phyloP scores from a whole-genome alignment of 2,113 vertebrate species.

The Pteropus alecto region DNA sequence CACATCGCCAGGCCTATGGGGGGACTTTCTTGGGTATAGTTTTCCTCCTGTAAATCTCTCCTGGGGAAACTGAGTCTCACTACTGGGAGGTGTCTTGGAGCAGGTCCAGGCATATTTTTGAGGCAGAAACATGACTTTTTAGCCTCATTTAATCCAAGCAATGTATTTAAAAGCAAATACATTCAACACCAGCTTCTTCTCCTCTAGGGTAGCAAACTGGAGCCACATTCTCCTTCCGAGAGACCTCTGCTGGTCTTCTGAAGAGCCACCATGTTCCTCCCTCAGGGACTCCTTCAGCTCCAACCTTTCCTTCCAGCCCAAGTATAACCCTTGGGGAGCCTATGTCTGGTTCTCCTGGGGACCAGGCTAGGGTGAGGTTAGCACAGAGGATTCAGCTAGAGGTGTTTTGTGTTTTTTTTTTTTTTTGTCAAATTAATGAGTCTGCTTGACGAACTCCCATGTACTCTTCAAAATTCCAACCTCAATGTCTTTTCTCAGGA shows the following conservation, averaged over 20 bases:
- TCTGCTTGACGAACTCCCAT: background rate
- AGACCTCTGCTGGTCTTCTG: background rate
- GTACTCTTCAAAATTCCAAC: background rate
- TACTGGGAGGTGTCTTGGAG: background rate
- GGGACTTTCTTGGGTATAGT: background rate
- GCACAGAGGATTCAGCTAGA: background rate
- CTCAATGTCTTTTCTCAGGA: background rate
- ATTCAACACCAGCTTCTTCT: background rate
- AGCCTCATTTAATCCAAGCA: background rate
- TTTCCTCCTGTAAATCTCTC: background rate
- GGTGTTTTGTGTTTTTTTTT: no score
- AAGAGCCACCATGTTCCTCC: background rate
- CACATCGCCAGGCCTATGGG: background rate
- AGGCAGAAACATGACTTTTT: background rate
- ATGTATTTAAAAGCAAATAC: background rate
- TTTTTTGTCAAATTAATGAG: background rate
- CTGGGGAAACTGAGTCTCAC: background rate
- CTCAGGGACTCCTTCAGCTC: background rate
- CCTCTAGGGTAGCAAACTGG: background rate
- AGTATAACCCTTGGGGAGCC: background rate
- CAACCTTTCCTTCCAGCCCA: background rate
- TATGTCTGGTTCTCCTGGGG: background rate
- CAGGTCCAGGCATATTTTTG: background rate
- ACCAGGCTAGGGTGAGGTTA: background rate
- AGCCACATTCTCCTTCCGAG: background rate